A percentile compares a stretch with the other conserved stretches of the same genome.
Evolutionary conservation across 2,113 vertebrate genomes (phyloP).

Genomic region (Mesembrinibis cayennensis): DNA sequence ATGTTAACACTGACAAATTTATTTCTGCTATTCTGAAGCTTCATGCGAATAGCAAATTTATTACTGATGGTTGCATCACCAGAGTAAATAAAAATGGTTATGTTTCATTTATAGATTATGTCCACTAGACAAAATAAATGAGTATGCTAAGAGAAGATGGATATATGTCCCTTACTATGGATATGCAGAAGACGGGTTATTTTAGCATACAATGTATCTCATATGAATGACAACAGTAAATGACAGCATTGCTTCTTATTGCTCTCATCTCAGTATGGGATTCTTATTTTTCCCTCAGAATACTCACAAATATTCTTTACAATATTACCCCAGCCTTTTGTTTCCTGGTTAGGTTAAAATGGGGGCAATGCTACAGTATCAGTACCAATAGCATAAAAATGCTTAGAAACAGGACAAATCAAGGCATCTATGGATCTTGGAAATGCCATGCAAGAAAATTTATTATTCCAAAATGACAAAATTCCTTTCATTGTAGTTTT

Average conservation of each 20-base stretch:
- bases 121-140: not conserved
- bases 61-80: not conserved
- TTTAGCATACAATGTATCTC: not conserved
- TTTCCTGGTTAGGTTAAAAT: not conserved
- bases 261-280: not conserved
- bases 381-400: not conserved
- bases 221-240: not conserved
- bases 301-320: not conserved
- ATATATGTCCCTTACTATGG: not conserved
- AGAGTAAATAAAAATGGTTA: not conserved
- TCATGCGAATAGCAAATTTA: not conserved
- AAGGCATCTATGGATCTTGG: not conserved
- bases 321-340: not conserved
- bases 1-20: not conserved
- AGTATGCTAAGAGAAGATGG: not conserved
- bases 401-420: not conserved
- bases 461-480: not conserved
- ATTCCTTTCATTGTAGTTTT: not conserved
- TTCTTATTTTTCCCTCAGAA: not conserved
- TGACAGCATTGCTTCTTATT: not conserved
- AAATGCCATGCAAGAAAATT: not conserved
- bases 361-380: not conserved
- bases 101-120: not conserved
- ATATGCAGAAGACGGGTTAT: not conserved
- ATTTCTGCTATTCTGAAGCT: not conserved